Conservation (phyloP, 2,113 vertebrate genomes). For the Sceloporus tristichus region DNA sequence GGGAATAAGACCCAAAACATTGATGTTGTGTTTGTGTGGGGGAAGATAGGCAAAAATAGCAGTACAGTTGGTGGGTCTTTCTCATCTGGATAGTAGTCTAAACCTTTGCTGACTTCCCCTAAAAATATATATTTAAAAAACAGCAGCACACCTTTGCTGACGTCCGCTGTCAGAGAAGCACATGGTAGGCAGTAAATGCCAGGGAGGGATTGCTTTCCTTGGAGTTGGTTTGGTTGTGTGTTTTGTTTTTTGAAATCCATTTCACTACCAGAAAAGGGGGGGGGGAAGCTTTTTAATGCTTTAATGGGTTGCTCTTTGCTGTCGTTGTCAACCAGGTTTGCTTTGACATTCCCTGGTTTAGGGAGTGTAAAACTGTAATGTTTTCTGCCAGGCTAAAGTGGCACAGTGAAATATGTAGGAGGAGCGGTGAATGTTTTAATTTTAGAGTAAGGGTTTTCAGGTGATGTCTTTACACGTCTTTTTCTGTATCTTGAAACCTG, state of each 20-base stretch:
- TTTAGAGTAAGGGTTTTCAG: neutral
- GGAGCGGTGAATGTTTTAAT: neutral
- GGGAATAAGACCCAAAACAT: no score
- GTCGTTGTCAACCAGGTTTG: neutral
- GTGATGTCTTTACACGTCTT: constrained; percentile 18
- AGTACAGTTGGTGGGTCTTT: neutral
- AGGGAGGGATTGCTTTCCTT: neutral
- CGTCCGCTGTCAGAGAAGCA: neutral
- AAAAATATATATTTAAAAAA: no score
- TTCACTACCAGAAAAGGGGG: neutral
- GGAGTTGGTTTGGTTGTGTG: neutral
- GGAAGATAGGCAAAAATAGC: neutral
- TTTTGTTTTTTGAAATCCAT: no score
- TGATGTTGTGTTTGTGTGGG: no score
- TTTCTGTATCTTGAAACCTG: constrained; percentile 12
- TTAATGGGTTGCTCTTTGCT: neutral
- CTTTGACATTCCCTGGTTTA: neutral
- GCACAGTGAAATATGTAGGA: neutral
- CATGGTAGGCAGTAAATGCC: neutral
- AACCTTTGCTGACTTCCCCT: neutral
- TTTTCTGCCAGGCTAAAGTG: neutral
- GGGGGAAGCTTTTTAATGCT: constrained; percentile 10
- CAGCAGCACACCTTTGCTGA: no score
- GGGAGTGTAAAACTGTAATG: neutral
- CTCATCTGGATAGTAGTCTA: neutral